These are phyloP conservation scores for Mastacembelus armatus DNA, from an alignment of 2,797 vertebrate species.

Conservation along the genomic window DNA sequence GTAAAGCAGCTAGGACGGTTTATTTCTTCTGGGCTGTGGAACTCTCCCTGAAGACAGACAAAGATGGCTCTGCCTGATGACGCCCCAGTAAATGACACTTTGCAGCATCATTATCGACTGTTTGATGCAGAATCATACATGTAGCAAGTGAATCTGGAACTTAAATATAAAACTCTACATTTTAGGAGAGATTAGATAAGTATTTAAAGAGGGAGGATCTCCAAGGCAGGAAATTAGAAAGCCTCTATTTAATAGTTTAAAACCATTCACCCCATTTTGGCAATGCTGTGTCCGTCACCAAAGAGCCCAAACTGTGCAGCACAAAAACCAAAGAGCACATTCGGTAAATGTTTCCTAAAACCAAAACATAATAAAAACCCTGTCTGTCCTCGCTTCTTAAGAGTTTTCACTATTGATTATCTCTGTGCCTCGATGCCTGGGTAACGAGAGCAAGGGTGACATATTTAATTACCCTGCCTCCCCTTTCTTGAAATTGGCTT, in stretches of 20 bases:
- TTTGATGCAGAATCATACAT: neutral
- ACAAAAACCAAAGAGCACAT: slow-evolving; percentile 40
- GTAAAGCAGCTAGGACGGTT: slow-evolving; percentile 66
- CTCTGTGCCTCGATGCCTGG: slow-evolving; percentile 4
- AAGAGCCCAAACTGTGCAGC: slow-evolving; percentile 14
- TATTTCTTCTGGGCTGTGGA: slow-evolving; percentile 68
- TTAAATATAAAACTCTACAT: slow-evolving; percentile 2
- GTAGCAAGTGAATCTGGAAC: slow-evolving; percentile 22
- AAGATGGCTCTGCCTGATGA: slow-evolving; percentile 35
- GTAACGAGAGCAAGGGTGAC: slow-evolving; percentile 30
- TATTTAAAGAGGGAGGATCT: slow-evolving; percentile 11
- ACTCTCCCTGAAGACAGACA: slow-evolving; percentile 54
- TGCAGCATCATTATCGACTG: slow-evolving; percentile 32
- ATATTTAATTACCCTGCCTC: slow-evolving; percentile 47
- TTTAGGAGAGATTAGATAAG: slow-evolving; percentile 24
- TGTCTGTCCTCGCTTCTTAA: slow-evolving; percentile 6
- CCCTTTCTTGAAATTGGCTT: slow-evolving; percentile 49
- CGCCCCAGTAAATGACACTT: slow-evolving; percentile 38
- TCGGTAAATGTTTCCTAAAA: slow-evolving; percentile 20
- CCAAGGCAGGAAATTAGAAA: slow-evolving; percentile 26
- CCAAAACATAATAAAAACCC: slow-evolving; percentile 34
- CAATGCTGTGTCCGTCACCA: slow-evolving; percentile 20
- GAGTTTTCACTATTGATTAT: slow-evolving; percentile 23
- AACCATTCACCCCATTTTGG: slow-evolving; percentile 26
- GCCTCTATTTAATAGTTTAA: slow-evolving; percentile 27